Evolutionary conservation across 1,140 invertebrate genomes (phyloP), one percentile per base, ranked within the genome.

Genomic region (Ips typographus): DNA sequence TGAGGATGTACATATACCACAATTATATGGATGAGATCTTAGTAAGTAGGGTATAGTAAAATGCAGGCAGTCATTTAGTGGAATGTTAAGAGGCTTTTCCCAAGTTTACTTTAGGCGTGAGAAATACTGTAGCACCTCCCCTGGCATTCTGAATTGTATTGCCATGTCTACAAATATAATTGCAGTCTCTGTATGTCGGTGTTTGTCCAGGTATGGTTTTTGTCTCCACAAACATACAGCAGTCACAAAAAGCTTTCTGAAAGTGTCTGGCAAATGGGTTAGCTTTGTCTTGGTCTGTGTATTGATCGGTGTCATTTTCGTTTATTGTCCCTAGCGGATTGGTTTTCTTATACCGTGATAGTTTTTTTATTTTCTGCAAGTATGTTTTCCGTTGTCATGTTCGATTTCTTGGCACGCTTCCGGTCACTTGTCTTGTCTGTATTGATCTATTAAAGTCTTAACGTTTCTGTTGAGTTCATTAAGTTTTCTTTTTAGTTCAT

Each of bases 21-120:
- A 5, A 55, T 6, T 5, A 55, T 55, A 37, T 55, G 52, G 6
- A 55, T 36, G 5, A 2, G n/a, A 37, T 55, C 52, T 1, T 49
- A 6, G 22, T 22, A 3, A 37, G n/a, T 55, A n/a, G 8, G 8
- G 52, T 2, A 55, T 49, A 22, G 44, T 49, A 22, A 49, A 55
- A 38, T 55, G 52, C 52, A 55, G 37, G 52, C 52, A 55, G 7
- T 55, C 52, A 38, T 55, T 55, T 37, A 55, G 36, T 5, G 37
- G 2, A 38, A 36, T 55, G 37, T 55, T 55, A 8, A 55, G 37
- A 37, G 37, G 52, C 52, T 37, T 38, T 55, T 2, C 52, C 52
- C n/a, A 55, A 37, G 0, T 6, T 38, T 37, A 55, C 2, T 55
- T 22, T 36, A 36, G 52, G 8, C 5, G n/a, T 5, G 1, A 55